Conservation (phyloP, 2,888 invertebrate species). For the Calameuta pallipes region DNA sequence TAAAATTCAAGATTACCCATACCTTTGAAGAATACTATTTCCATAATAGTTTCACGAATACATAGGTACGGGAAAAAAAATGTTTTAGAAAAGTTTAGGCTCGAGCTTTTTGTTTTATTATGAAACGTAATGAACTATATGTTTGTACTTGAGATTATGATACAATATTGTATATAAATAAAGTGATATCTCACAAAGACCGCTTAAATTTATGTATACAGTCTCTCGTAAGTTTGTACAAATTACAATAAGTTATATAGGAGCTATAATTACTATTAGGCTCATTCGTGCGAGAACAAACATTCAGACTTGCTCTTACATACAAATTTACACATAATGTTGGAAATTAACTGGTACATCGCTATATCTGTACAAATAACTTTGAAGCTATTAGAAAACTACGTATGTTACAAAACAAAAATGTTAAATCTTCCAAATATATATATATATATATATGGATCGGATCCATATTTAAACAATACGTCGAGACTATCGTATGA, state of each 20-base stretch:
- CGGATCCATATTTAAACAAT: conserved; percentile 27
- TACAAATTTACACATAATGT: conserved; percentile 45
- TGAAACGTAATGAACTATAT: conserved; percentile 61
- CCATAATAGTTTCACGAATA: background rate
- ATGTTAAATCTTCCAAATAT: conserved; percentile 27
- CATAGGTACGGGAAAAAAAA: background rate
- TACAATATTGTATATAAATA: conserved; percentile 62
- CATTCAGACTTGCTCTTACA: conserved; percentile 47
- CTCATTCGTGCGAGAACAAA: conserved; percentile 51
- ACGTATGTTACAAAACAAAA: conserved; percentile 37
- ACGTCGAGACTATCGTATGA: conserved; percentile 30
- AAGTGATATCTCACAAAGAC: conserved; percentile 61
- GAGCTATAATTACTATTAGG: conserved; percentile 54
- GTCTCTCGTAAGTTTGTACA: conserved; percentile 61
- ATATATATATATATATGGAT: conserved; percentile 20
- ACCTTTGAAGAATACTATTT: background rate
- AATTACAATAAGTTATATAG: conserved; percentile 59
- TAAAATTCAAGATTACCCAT: background rate
- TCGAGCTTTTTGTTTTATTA: conserved; percentile 52
- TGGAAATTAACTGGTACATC: conserved; percentile 42
- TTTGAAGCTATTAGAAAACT: conserved; percentile 33
- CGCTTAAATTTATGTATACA: conserved; percentile 52
- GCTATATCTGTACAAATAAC: conserved; percentile 49
- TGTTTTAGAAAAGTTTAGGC: conserved; percentile 16
- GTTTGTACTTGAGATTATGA: conserved; percentile 62